Base-by-base conservation (phyloP, 2,113 vertebrate genomes). In the Atractosteus spatula region DNA sequence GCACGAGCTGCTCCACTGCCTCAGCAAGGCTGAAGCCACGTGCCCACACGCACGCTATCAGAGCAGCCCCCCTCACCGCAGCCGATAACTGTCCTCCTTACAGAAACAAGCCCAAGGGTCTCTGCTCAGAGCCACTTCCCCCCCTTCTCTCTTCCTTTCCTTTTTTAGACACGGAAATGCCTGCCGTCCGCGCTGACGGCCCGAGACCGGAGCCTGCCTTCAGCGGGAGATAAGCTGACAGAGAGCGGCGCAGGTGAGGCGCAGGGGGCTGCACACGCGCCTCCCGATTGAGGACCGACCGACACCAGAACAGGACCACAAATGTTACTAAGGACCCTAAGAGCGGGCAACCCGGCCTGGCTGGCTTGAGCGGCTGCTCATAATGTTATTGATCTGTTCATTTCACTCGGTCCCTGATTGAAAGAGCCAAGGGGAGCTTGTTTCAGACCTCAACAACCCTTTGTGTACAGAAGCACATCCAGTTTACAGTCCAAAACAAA, bases 41-140 rank as follows among this genome's bases (percentile, higher is more conserved):
- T 54, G 63, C 61, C 66, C 64, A 74, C 71, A 75, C 74, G 70
- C 64, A 76, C 12, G 41, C 62, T 70, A 71, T 73, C 70, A 75
- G 44, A 71, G 13, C 8, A 54, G 51, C 59, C 13, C 66, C 74
- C 43, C 59, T 14, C 71, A 41, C 68, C 81, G 74, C 74, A 78
- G 62, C 76, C 76, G 78, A 81, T 78, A 79, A 77, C 66, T 80
- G 82, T 75, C 82, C 79, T 81, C 82, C 72, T 79, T 83, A 78
- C 70, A 75, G 81, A 83, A 83, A 81, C 82, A 81, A 81, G 78
- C 79, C 63, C 29, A 79, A 72, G 47, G 10, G 47, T 45, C 55
- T 51, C 72, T 61, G 70, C 79, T 71, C 66, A 62, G 62, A 74
- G 77, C 63, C 62, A 41, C 41, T 66, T 66, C 67, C 13, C 12